Evolutionary conservation across 2,797 vertebrate species (phyloP).

Genomic region (Melanogrammus aeglefinus): DNA sequence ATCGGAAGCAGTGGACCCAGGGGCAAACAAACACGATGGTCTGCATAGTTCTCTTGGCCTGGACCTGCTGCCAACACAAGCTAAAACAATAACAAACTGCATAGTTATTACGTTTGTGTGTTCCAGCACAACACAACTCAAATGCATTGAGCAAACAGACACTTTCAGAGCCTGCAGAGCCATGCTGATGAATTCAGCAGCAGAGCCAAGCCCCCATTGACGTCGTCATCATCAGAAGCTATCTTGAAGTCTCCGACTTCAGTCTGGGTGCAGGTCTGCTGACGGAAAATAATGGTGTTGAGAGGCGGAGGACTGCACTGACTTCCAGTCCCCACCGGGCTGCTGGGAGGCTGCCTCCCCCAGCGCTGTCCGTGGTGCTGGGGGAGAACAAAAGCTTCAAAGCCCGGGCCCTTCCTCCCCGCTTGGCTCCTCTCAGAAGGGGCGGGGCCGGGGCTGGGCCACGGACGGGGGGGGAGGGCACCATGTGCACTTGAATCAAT

Average conservation of each 20-base stretch:
- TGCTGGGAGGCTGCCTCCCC: slow-evolving; percentile 46
- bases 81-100: neutral
- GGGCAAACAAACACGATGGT: slow-evolving; percentile 51
- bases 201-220: neutral
- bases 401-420: slow-evolving; percentile 55
- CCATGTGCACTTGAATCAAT: slow-evolving; percentile 88
- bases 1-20: slow-evolving; percentile 44
- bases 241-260: neutral
- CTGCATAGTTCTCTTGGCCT: slow-evolving; percentile 52
- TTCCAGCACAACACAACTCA: neutral
- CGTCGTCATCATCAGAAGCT: neutral
- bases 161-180: neutral
- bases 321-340: slow-evolving; percentile 51
- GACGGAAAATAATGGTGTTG: slow-evolving; percentile 1
- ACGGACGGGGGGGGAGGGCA: slow-evolving; percentile 58
- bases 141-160: neutral
- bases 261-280: neutral
- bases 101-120: neutral
- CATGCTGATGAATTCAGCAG: too few species aligned
- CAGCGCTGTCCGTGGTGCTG: slow-evolving; percentile 70
- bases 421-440: slow-evolving; percentile 26
- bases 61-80: neutral
- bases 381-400: slow-evolving; percentile 70
- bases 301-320: neutral
- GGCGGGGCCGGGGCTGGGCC: slow-evolving; percentile 54